Base-by-base conservation (phyloP, 2,113 vertebrate genomes). In the Tragulus kanchil region DNA sequence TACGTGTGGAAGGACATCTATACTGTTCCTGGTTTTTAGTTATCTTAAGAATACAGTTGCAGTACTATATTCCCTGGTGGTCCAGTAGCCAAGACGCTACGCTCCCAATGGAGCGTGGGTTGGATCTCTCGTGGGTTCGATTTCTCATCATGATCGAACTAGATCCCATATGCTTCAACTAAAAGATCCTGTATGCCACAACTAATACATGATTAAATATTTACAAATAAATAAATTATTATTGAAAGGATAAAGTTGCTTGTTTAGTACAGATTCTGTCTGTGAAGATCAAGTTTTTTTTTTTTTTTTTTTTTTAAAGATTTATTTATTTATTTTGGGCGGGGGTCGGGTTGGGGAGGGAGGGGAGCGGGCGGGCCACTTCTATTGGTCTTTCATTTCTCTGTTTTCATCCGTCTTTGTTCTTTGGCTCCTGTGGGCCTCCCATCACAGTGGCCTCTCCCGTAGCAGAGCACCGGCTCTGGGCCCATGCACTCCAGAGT, bases 261-360 rank as follows among this genome's bases (percentile, higher is more conserved):
- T 65, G 85, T 97, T n/a, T 67, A 85, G 42, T 54, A 69, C 58
- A 75, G 21, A 48, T 45, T 93, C 15, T 67, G 88, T 92, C 7
- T 89, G 83, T 83, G 83, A 62, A 48, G 31, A 21, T 14, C 12
- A 56, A 78, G 16, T 67, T 81, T 85, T 82, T 82, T 25, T 92
- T 94, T 96, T 62, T 75, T 52, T 65, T n/a, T n/a, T n/a, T 36
- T 36, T 36, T 36, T 36, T 36, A 36, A 36, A 36, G 36, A 36
- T 36, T 36, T 36, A 36, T 36, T 36, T 36, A 36, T 36, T 36
- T 36, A 36, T 36, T 36, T 36, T 36, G 36, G 36, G 36, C 36
- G 36, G 36, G 36, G 36, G 36, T 36, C 36, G 36, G 36, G 36
- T 36, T 36, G 36, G 36, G 36, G 36, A 36, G 36, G 36, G 36